Evolutionary conservation across 1,140 invertebrate species (phyloP).

Genomic region (Drosophila orosa): DNA sequence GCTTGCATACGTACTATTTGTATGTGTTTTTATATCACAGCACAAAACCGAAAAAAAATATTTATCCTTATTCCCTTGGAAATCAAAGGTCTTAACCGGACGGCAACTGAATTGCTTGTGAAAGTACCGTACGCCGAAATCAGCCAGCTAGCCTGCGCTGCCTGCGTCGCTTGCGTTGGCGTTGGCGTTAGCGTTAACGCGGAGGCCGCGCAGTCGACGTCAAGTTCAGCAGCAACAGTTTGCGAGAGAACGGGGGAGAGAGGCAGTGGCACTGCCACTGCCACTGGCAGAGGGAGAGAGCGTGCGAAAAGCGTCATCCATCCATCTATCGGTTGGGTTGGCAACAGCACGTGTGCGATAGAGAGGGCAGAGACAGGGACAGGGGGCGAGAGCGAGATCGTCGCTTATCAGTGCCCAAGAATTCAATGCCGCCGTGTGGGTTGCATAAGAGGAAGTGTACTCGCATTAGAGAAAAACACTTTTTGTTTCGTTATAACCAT

Average conservation of each 20-base stretch:
- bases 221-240: conserved; percentile 65
- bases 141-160: conserved; percentile 68
- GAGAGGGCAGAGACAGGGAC: conserved; percentile 14
- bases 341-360: conserved; percentile 53
- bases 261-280: conserved; percentile 46
- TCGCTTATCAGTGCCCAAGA: conserved; percentile 49
- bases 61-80: conserved; percentile 77
- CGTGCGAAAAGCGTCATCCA: conserved; percentile 21
- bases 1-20: conserved; percentile 77
- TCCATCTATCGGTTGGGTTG: conserved; percentile 44
- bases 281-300: conserved; percentile 24
- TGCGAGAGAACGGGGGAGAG: conserved; percentile 18
- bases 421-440: conserved; percentile 66
- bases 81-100: conserved; percentile 81
- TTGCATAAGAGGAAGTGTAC: conserved; percentile 71
- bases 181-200: conserved; percentile 13
- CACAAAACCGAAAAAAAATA: conserved; percentile 78
- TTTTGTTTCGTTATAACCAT: conserved; percentile 27
- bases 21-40: conserved; percentile 82
- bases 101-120: conserved; percentile 83
- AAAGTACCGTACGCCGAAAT: conserved; percentile 35
- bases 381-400: conserved; percentile 45
- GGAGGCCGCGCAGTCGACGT: conserved; percentile 30
- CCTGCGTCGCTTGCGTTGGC: conserved; percentile 20
- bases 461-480: conserved; percentile 7